phyloP scores from a whole-genome alignment of 2,888 invertebrate species.

The Bursaphelenchus okinawaensis region DNA sequence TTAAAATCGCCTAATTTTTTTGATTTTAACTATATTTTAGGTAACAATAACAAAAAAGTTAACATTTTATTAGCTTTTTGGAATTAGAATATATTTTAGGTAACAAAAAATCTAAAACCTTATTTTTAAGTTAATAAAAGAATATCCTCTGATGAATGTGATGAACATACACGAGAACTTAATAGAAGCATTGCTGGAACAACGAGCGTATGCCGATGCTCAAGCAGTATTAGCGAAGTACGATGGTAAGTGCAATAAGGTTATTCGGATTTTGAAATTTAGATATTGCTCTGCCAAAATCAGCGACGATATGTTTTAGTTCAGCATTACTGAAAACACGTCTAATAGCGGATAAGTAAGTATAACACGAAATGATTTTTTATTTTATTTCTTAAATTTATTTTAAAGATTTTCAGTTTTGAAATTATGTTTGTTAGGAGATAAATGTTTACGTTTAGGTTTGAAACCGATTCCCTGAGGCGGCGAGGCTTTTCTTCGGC shows the following conservation, averaged over 20 bases:
- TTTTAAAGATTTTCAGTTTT: not conserved
- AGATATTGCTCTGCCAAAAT: slow-evolving; percentile 86
- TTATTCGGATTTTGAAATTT: slow-evolving; percentile 14
- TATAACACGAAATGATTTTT: not conserved
- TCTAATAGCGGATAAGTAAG: slow-evolving; percentile 58
- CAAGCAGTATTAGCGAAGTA: slow-evolving; percentile 84
- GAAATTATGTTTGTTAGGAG: not conserved
- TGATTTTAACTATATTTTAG: too few species aligned
- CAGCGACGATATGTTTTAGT: slow-evolving; percentile 88
- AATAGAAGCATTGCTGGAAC: slow-evolving; percentile 86
- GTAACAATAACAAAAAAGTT: too few species aligned
- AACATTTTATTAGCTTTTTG: too few species aligned
- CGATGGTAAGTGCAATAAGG: slow-evolving; percentile 65
- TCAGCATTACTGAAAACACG: slow-evolving; percentile 83
- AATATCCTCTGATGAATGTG: slow-evolving; percentile 88
- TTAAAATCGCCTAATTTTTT: not conserved
- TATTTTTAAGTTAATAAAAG: slow-evolving; percentile 87
- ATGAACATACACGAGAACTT: slow-evolving; percentile 91
- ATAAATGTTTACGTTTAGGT: slow-evolving; percentile 25
- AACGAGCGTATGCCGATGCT: slow-evolving; percentile 92
- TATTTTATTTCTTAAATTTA: not conserved
- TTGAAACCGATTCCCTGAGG: slow-evolving; percentile 39
- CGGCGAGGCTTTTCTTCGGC: slow-evolving; percentile 72
- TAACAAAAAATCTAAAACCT: too few species aligned
- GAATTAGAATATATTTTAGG: too few species aligned